These are phyloP conservation scores for Kradibia gibbosae DNA, from an alignment of 1,140 invertebrate genomes.

Conservation along the genomic window DNA sequence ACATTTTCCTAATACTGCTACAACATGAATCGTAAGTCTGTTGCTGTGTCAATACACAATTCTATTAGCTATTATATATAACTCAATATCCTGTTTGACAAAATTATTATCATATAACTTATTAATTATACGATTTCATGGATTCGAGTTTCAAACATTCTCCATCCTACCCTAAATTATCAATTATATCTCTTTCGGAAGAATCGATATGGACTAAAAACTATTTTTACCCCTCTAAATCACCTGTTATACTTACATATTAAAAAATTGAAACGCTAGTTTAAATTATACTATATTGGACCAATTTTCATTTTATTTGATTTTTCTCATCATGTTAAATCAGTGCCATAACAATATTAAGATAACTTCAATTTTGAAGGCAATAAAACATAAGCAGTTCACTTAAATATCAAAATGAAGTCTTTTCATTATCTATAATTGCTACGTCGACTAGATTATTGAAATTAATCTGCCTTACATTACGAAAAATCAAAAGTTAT, in stretches of 20 bases:
- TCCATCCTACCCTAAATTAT: slow-evolving; percentile 47
- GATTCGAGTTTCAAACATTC: slow-evolving; percentile 57
- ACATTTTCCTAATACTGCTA: slow-evolving; percentile 41
- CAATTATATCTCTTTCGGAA: slow-evolving; percentile 32
- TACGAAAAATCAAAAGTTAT: slow-evolving; percentile 42
- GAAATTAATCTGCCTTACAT: slow-evolving; percentile 48
- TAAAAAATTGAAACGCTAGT: slow-evolving; percentile 38
- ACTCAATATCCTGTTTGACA: slow-evolving; percentile 7
- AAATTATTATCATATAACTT: slow-evolving; percentile 36
- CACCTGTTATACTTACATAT: slow-evolving; percentile 36
- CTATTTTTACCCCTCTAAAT: slow-evolving; percentile 21
- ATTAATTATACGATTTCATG: slow-evolving; percentile 44
- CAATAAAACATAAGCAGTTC: slow-evolving; percentile 45
- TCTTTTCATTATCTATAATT: slow-evolving; percentile 55
- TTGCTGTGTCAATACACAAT: slow-evolving; percentile 25
- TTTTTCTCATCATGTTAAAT: slow-evolving; percentile 18
- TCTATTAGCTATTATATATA: slow-evolving; percentile 41
- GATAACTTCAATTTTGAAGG: neutral
- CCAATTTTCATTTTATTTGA: slow-evolving; percentile 45
- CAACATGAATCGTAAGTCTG: slow-evolving; percentile 41
- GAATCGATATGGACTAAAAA: slow-evolving; percentile 36
- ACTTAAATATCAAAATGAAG: slow-evolving; percentile 64
- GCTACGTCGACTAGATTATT: slow-evolving; percentile 62
- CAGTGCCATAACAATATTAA: slow-evolving; percentile 18
- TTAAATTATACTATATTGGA: slow-evolving; percentile 44